Evolutionary conservation across 2,797 vertebrate genomes (phyloP).

Genomic region (Lagorchestes hirsutus): DNA sequence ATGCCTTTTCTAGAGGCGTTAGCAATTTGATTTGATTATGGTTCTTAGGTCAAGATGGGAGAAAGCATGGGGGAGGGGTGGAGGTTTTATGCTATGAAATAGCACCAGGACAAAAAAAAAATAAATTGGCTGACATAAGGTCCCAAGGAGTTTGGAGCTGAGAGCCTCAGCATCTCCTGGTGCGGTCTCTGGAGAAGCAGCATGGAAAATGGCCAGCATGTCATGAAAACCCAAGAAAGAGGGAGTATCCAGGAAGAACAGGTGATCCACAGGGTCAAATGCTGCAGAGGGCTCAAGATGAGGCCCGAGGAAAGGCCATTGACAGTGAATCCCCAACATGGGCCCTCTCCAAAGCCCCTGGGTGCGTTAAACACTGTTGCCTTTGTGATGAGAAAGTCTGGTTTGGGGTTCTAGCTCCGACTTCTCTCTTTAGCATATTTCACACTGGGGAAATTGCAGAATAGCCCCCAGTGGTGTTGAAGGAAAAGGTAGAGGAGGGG

Average conservation of each 20-base stretch:
- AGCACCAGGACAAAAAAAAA: neutral
- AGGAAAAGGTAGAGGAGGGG: neutral
- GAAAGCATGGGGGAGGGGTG: neutral
- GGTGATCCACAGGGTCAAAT: neutral
- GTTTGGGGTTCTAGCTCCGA: neutral
- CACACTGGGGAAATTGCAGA: neutral
- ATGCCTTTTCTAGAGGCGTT: neutral
- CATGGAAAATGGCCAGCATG: neutral
- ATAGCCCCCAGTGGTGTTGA: neutral
- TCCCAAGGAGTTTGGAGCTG: neutral
- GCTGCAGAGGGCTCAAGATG: neutral
- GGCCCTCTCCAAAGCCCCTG: neutral
- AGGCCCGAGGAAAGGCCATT: neutral
- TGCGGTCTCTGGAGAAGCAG: neutral
- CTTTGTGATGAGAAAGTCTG: neutral
- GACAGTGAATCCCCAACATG: neutral
- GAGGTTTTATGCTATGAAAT: neutral
- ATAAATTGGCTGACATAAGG: neutral
- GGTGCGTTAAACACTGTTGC: neutral
- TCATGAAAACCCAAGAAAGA: neutral
- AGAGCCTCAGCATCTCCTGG: neutral
- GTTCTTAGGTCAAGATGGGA: neutral
- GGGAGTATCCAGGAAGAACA: neutral
- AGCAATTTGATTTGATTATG: neutral
- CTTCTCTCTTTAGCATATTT: neutral